Base-by-base conservation (phyloP, 1,140 invertebrate genomes). In the Eumeta japonica region DNA sequence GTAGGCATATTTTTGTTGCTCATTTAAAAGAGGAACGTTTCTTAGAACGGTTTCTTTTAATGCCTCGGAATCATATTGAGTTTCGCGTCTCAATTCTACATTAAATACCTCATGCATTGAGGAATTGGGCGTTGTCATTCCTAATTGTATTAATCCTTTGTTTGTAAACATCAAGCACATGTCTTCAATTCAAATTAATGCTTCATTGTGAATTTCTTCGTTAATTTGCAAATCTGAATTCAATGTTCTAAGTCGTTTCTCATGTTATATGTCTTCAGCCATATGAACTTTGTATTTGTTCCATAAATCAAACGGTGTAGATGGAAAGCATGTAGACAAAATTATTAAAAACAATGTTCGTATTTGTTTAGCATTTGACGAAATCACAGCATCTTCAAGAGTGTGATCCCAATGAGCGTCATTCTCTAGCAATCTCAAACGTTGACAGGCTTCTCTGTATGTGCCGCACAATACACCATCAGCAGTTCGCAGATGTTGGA, bases 281-380 rank as follows among this genome's bases (percentile, higher is more conserved):
- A 67, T 73, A 42, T 48, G 2, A 47, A 61, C 55, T 43, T 61
- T 72, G 44, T 64, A 70, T 45, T 58, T 70, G 15, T 52, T 34
- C 61, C 62, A 65, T 39, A 72, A 38, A 47, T 53, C 36, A 35
- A 24, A 35, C 40, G 58, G 52, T 11, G 56, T 58, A 19, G 58
- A 64, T 48, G 59, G 46, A 16, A 54, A 58, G 35, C 59, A 72
- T 49, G 62, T 61, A 13, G 58, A 57, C 10, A 68, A 30, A 5
- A 72, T 58, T 28, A 68, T 64, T 12, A 55, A 28, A 51, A 71
- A 75, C 27, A 71, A 61, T 56, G 55, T 53, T 37, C 68, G 60
- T 42, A 74, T 61, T 61, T 75, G 51, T 33, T 52, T 37, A 35
- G 61, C 30, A 9, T 31, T 9, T 39, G 48, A 31, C 14, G 43